Evolutionary conservation across 2,113 vertebrate species (phyloP), one percentile per base, ranked within the genome.

Genomic region (Tyto alba): DNA sequence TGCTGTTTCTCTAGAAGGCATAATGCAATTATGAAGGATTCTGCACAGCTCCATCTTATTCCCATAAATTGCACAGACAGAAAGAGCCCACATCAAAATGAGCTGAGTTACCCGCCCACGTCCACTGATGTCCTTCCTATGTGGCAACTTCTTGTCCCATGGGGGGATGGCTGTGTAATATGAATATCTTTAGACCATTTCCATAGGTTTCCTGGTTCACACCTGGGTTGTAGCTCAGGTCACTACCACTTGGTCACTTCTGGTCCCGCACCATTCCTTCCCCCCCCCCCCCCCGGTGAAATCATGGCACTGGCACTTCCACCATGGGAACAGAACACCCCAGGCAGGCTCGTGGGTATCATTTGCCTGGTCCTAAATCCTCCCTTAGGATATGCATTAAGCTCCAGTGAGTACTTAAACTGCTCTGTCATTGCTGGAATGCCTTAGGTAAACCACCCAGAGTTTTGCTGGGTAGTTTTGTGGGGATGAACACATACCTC

Each of bases 231-330:
- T 6, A 55, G 56, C 47, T 67, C 41, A n/a, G 21, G 43, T 38
- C 45, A 48, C 45, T 45, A 21, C 16, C 25, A 41, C 29, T 5
- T 5, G 5, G 30, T 34, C 41, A 23, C 14, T 69, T 40, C 56
- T 38, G 34, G 18, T 62, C 27, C 62, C 53, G 23, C 13, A 68
- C 0, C 0, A 20, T 36, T 91, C 38, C 60, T 77, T 55, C 81
- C 41, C 66, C 26, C 72, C 38, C 60, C 74, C 52, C 81, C 41
- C 66, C 26, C 72, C 48, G 18, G 29, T 13, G n/a, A 83, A 48
- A 36, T 50, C 57, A 21, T 0, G 1, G 34, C 60, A 60, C 30
- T 13, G 32, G 32, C 15, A 60, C 6, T 60, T 69, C 59, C 0
- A 0, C 76, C 55, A 5, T 1, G 27, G 66, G 59, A 63, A 52